A percentile compares a stretch with the other conserved stretches of the same genome.
phyloP scores from a whole-genome alignment of 53 echinoderm and acorn worm genomes.

The Stichopus horrens region DNA sequence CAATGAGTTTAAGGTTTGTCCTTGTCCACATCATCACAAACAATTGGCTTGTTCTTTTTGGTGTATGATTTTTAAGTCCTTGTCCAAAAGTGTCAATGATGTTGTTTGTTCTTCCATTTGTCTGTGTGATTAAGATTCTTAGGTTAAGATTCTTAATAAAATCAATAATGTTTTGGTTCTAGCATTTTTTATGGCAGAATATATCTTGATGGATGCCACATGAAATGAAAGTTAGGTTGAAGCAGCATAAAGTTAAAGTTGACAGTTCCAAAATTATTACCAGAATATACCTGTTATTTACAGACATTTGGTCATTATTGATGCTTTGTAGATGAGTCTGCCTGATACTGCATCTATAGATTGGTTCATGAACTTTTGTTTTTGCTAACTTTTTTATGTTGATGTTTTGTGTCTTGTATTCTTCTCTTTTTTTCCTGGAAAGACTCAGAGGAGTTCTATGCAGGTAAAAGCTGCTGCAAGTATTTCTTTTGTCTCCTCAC shows the following conservation, averaged over 20 bases:
- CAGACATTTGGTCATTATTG: too few relatives aligned
- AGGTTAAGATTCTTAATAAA: neutral
- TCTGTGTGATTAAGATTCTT: neutral
- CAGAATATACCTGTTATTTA: too few relatives aligned
- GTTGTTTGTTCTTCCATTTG: neutral
- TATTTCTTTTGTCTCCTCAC: neutral
- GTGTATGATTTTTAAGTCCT: neutral
- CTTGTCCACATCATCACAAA: neutral
- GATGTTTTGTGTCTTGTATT: constrained; percentile 34
- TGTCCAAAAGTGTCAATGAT: neutral
- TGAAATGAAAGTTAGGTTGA: too few relatives aligned
- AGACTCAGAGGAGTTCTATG: constrained; percentile 67
- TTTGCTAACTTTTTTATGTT: constrained; percentile 1
- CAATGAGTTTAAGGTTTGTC: neutral
- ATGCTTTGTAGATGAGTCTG: neutral
- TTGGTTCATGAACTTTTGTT: neutral
- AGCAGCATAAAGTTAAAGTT: too few relatives aligned
- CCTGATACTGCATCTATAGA: too few relatives aligned
- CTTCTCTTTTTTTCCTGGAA: constrained; percentile 32
- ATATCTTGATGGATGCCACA: too few relatives aligned
- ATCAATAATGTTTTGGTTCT: too few relatives aligned
- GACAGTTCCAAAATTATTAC: too few relatives aligned
- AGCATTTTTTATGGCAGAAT: too few relatives aligned
- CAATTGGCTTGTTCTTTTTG: neutral
- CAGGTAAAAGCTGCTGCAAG: constrained; percentile 57